Conservation (phyloP, 2,888 invertebrate genomes). For the Stenolophus ochropezus region DNA sequence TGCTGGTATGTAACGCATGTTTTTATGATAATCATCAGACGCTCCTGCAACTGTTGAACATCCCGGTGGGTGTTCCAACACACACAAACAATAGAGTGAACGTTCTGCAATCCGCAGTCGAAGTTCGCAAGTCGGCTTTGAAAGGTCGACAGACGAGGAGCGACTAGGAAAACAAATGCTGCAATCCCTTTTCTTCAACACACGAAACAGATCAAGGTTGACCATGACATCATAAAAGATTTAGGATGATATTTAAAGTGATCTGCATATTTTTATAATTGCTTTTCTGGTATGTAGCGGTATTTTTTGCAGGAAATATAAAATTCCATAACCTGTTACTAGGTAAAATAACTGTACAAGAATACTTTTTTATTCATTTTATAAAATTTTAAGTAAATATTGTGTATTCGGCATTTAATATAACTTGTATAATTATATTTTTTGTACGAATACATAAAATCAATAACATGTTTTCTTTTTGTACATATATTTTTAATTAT, state of each 20-base stretch:
- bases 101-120: not conserved
- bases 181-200: slow-evolving; percentile 9
- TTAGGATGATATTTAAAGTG: slow-evolving; percentile 16
- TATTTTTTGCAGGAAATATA: not conserved
- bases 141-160: slow-evolving; percentile 27
- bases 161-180: slow-evolving; percentile 29
- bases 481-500: too few relatives aligned
- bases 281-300: not conserved
- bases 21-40: slow-evolving; percentile 16
- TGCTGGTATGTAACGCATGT: slow-evolving; percentile 32
- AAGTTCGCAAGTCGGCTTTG: slow-evolving; percentile 19
- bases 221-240: slow-evolving; percentile 1
- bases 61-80: slow-evolving; percentile 24
- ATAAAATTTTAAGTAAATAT: too few relatives aligned
- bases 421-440: too few relatives aligned
- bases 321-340: not conserved
- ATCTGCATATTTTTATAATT: slow-evolving; percentile 20
- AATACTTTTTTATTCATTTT: too few relatives aligned
- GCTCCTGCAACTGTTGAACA: slow-evolving; percentile 30
- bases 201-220: slow-evolving; percentile 35
- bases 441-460: too few relatives aligned
- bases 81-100: slow-evolving; percentile 29
- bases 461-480: too few relatives aligned
- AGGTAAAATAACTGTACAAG: not conserved
- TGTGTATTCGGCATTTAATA: too few relatives aligned